Conservation (phyloP, 2,888 invertebrate species). For the Synanthedon andrenaeformis region DNA sequence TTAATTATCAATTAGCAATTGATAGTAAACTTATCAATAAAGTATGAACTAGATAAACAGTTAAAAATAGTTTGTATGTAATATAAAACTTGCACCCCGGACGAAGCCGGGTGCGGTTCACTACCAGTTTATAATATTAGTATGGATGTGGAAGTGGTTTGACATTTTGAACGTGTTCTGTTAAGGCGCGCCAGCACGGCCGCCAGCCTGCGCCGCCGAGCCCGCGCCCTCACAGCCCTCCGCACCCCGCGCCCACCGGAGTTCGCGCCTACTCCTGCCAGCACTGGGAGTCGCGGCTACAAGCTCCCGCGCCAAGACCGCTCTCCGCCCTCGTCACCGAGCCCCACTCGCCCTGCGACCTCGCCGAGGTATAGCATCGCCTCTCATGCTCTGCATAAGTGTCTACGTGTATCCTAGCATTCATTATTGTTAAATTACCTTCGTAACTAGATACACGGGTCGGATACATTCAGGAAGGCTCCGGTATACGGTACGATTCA, state of each 20-base stretch:
- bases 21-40: no score
- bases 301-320: slow-evolving; percentile 57
- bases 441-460: background rate
- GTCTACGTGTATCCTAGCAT: slow-evolving; percentile 17
- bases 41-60: no score
- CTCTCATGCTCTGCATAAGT: slow-evolving; percentile 20
- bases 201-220: slow-evolving; percentile 65
- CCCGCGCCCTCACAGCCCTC: slow-evolving; percentile 62
- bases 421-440: background rate
- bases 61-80: no score
- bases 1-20: no score
- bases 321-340: slow-evolving; percentile 62
- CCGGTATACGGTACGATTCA: no score
- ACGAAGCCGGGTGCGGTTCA: no score
- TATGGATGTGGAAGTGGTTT: no score
- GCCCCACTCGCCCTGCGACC: slow-evolving; percentile 54
- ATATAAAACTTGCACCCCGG: no score
- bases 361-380: slow-evolving; percentile 54
- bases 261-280: slow-evolving; percentile 72
- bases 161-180: no score
- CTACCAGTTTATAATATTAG: no score
- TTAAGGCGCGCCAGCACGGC: slow-evolving; percentile 67
- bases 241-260: slow-evolving; percentile 68
- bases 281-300: slow-evolving; percentile 71
- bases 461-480: background rate